Conservation (phyloP, 37 sponge, comb jelly and placozoan genomes). For the Ephydatia muelleri region DNA sequence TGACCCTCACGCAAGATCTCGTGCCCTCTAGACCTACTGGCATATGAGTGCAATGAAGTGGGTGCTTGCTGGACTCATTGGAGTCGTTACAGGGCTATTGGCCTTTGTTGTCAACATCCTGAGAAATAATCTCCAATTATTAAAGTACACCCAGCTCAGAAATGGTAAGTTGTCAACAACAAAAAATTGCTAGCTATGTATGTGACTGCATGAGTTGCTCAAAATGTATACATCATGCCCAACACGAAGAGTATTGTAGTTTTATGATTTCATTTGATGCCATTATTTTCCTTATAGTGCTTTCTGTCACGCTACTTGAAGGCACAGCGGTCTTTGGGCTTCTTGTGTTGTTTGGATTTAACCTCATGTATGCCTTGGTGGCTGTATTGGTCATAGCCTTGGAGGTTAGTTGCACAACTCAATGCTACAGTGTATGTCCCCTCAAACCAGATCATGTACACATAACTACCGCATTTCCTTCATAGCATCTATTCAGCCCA, state of each 20-base stretch:
- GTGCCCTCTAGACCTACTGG: conserved; percentile 58
- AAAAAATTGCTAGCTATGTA: too few species aligned
- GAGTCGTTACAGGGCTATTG: conserved; percentile 73
- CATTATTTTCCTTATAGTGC: too few species aligned
- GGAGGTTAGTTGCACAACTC: conserved; percentile 44
- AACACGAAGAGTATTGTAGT: too few species aligned
- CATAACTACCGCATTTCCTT: too few species aligned
- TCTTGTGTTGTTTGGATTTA: conserved; percentile 69
- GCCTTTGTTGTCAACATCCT: conserved; percentile 83
- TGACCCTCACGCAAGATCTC: too few species aligned
- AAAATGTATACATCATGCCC: too few species aligned
- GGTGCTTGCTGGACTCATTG: conserved; percentile 75
- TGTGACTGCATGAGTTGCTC: too few species aligned
- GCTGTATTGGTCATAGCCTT: conserved; percentile 62
- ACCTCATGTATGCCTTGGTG: conserved; percentile 54
- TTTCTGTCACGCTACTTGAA: conserved; percentile 12
- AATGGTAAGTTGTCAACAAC: conserved; percentile 16
- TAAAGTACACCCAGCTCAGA: conserved; percentile 43
- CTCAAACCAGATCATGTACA: too few species aligned
- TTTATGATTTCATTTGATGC: too few species aligned
- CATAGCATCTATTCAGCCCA: too few species aligned
- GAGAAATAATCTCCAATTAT: conserved; percentile 51
- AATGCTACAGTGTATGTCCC: too few species aligned
- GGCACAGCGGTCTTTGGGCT: conserved; percentile 47
- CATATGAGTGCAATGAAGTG: conserved; percentile 56